phyloP scores from a whole-genome alignment of 2,888 invertebrate species.

The Dasypogon diadema region DNA sequence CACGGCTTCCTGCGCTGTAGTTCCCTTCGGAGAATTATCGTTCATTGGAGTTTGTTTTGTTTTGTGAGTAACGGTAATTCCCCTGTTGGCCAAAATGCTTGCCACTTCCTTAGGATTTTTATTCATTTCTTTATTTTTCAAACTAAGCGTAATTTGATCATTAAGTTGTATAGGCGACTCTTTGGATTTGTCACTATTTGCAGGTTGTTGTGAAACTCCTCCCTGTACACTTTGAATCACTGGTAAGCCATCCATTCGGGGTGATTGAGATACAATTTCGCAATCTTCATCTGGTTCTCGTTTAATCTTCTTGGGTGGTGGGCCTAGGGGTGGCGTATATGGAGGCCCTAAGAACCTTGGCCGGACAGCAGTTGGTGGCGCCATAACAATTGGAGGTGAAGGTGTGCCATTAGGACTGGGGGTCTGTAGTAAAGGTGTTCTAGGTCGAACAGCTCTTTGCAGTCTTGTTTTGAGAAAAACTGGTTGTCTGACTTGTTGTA shows the following conservation, averaged over 20 bases:
- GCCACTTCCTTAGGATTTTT: slow-evolving; percentile 82
- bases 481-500: slow-evolving; percentile 58
- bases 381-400: slow-evolving; percentile 56
- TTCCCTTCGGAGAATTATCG: slow-evolving; percentile 65
- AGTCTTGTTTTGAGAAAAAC: slow-evolving; percentile 58
- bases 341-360: slow-evolving; percentile 46
- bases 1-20: slow-evolving; percentile 68
- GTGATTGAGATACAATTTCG: slow-evolving; percentile 81
- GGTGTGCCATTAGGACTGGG: slow-evolving; percentile 52
- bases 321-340: not conserved
- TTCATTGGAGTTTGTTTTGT: slow-evolving; percentile 71
- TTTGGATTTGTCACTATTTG: slow-evolving; percentile 68
- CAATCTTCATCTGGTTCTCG: slow-evolving; percentile 77
- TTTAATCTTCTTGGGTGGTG: slow-evolving; percentile 57
- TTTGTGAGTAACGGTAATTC: slow-evolving; percentile 77
- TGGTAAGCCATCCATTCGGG: slow-evolving; percentile 77
- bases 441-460: slow-evolving; percentile 55
- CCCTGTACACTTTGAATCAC: slow-evolving; percentile 83
- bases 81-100: slow-evolving; percentile 80
- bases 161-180: slow-evolving; percentile 75
- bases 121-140: slow-evolving; percentile 70
- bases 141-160: slow-evolving; percentile 79
- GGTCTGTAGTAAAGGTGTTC: slow-evolving; percentile 40
- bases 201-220: slow-evolving; percentile 55
- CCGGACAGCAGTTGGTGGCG: slow-evolving; percentile 56